phyloP scores from a whole-genome alignment of 2,797 vertebrate genomes.

The Darevskia mixta region DNA sequence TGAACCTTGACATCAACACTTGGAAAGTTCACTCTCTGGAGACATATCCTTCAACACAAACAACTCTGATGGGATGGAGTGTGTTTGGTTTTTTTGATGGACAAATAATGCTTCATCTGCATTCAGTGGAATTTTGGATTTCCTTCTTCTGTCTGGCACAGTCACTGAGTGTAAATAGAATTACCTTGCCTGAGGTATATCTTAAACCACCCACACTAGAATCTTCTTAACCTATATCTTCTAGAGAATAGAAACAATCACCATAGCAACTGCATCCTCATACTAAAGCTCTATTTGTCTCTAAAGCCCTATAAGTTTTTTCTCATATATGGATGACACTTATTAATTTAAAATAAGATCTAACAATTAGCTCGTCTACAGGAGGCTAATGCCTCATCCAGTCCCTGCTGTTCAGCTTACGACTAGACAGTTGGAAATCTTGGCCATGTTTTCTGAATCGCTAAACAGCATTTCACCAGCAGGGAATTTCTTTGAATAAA shows the following conservation, averaged over 20 bases:
- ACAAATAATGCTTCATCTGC: not conserved
- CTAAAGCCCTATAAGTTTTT: not conserved
- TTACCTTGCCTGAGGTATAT: not conserved
- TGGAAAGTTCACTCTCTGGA: not conserved
- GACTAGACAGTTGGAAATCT: slow-evolving; percentile 52
- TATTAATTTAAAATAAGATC: slow-evolving; percentile 70
- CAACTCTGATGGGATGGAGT: not conserved
- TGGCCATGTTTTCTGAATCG: slow-evolving; percentile 47
- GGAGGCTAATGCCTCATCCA: slow-evolving; percentile 67
- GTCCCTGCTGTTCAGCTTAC: slow-evolving; percentile 47
- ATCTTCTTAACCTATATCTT: slow-evolving; percentile 62
- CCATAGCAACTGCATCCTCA: slow-evolving; percentile 71
- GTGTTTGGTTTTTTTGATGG: rapidly evolving
- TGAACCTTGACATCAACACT: not conserved
- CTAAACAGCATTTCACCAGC: slow-evolving; percentile 61
- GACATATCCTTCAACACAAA: not conserved
- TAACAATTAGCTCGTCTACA: slow-evolving; percentile 75
- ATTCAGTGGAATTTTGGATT: not conserved
- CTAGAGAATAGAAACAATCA: slow-evolving; percentile 61
- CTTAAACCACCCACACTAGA: slow-evolving; percentile 1
- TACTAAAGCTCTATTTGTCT: slow-evolving; percentile 37
- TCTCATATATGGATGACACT: slow-evolving; percentile 30
- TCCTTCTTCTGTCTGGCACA: not conserved
- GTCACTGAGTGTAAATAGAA: not conserved
- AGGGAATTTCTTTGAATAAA: slow-evolving; percentile 69